Percentiles rank a stretch among this genome's conserved stretches.
Evolutionary conservation across 2,888 invertebrate species (phyloP).

Genomic region (Tetrapedia diversipes): DNA sequence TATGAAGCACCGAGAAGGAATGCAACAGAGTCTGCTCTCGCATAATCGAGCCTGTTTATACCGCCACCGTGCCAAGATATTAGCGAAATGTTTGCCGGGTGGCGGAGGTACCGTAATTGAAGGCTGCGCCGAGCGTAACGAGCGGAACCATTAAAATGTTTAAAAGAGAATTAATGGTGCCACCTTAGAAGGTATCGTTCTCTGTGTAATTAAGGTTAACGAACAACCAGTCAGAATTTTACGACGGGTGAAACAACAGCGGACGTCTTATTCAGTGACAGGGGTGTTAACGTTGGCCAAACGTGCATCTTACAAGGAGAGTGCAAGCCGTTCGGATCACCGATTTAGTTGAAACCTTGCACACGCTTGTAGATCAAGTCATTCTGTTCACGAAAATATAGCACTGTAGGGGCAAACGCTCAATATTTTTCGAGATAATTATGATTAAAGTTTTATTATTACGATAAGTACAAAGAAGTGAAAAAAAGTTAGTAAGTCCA

Average conservation of each 20-base stretch:
- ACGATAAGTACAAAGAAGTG: too few species aligned
- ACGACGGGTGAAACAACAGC: conserved; percentile 8
- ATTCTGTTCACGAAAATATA: too few species aligned
- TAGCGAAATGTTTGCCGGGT: conserved; percentile 25
- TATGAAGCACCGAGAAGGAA: conserved; percentile 46
- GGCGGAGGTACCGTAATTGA: conserved; percentile 40
- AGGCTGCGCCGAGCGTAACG: conserved; percentile 30
- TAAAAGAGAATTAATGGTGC: conserved; percentile 39
- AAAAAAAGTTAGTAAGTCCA: too few species aligned
- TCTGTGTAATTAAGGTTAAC: conserved; percentile 45
- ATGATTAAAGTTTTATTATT: too few species aligned
- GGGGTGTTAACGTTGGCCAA: neutral
- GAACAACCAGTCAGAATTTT: conserved; percentile 29
- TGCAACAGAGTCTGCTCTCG: conserved; percentile 18
- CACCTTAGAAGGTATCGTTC: conserved; percentile 18
- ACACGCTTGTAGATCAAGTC: too few species aligned
- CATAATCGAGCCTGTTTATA: conserved; percentile 34
- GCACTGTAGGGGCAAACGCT: too few species aligned
- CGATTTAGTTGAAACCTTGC: too few species aligned
- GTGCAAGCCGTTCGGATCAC: too few species aligned
- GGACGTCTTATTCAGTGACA: neutral
- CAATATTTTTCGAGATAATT: too few species aligned
- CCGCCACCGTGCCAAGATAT: conserved; percentile 20
- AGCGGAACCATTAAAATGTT: conserved; percentile 47
- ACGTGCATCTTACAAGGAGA: too few species aligned